Base-by-base conservation (phyloP, 2,113 vertebrate species). In the Sakesphorus luctuosus region DNA sequence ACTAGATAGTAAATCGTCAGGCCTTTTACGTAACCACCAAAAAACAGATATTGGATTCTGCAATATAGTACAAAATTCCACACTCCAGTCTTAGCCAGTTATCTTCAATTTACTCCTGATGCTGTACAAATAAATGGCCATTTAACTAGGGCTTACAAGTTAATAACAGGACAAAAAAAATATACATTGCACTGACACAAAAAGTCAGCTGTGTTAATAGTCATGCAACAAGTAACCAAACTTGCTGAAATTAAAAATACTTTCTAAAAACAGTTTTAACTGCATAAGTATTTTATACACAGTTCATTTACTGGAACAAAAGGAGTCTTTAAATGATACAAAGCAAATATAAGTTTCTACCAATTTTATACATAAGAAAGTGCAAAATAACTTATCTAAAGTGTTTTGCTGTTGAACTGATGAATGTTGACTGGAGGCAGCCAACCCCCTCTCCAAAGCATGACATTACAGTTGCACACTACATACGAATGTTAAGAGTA, bases 251-350 rank as follows among this genome's bases (percentile, higher is more conserved):
- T 99, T 97, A 98, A 98, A 99, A 98, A 99, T 99, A 98, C 98
- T 98, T 98, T 98, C 98, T 98, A 98, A 98, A 98, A 99, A 98
- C 98, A 98, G 98, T 98, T 98, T 98, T 98, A 98, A 98, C 99
- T 98, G 99, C 99, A 99, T 99, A 99, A 99, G 99, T 99, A 99
- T 98, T 99, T 99, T 99, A 98, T 99, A 99, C 99, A 99, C 98
- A 99, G 98, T 99, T 99, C 96, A 98, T 99, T 98, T 98, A 97
- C 98, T 87, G 97, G 98, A 98, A 98, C 98, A 98, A 98, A 99
- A 97, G 93, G 96, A 98, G 96, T 98, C 97, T 98, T 98, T 97
- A 98, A 98, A 99, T 99, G 98, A 97, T 98, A 98, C 97, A 98
- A 98, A 98, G 98, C 97, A 98, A 98, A 98, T 98, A 97, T 98